phyloP scores from a whole-genome alignment of 2,113 vertebrate genomes.

The Nothobranchius kuhntae region DNA sequence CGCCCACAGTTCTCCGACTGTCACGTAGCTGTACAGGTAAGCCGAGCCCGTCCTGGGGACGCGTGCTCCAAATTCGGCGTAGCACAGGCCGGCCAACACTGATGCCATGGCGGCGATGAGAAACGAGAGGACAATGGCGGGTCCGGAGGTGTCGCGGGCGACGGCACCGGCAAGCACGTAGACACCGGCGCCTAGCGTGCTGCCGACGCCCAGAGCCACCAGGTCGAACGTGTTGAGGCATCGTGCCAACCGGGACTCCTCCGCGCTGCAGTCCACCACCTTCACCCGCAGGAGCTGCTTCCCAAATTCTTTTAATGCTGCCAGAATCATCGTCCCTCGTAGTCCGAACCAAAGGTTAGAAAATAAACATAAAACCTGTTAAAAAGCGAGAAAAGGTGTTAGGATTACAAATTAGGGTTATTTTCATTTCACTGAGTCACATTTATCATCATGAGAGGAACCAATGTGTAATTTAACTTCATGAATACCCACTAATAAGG shows the following conservation, averaged over 20 bases:
- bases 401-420: not conserved
- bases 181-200: conserved; percentile 93
- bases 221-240: conserved; percentile 94
- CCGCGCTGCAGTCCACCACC: conserved; percentile 84
- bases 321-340: conserved; percentile 76
- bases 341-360: not conserved
- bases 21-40: conserved; percentile 97
- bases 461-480: too few relatives aligned
- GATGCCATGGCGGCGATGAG: conserved; percentile 92
- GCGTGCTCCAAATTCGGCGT: conserved; percentile 93
- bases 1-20: conserved; percentile 93
- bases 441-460: too few relatives aligned
- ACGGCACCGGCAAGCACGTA: conserved; percentile 94
- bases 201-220: conserved; percentile 93
- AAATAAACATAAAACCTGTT: conserved; percentile 15
- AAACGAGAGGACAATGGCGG: conserved; percentile 93
- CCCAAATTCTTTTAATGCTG: conserved; percentile 75
- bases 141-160: conserved; percentile 85
- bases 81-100: conserved; percentile 93
- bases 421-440: too few relatives aligned
- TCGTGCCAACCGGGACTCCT: conserved; percentile 85
- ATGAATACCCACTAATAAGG: not conserved
- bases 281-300: conserved; percentile 91
- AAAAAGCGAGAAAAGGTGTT: not conserved
- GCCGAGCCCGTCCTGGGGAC: conserved; percentile 95